These are phyloP conservation scores for Leptinotarsa defecta DNA, from an alignment of 1,140 invertebrate species.

Conservation along the genomic window DNA sequence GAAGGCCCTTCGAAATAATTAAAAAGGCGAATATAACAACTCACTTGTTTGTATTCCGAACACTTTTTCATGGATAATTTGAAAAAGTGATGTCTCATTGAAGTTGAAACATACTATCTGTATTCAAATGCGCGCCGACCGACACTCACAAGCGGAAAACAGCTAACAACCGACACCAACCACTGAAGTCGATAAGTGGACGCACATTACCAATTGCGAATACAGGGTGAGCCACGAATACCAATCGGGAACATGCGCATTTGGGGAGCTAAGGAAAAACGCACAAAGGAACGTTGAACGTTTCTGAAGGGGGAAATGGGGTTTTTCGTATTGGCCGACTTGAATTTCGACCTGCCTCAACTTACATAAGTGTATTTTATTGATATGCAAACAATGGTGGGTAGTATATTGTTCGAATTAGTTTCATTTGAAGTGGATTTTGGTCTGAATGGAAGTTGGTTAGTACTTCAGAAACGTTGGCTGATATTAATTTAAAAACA, in stretches of 20 bases:
- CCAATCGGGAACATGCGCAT: background rate
- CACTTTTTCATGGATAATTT: background rate
- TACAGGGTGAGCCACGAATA: background rate
- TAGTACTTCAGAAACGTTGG: too few relatives aligned
- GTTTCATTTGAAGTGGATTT: too few relatives aligned
- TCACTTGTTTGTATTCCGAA: background rate
- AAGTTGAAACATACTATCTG: background rate
- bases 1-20: too few relatives aligned
- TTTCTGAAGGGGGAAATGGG: too few relatives aligned
- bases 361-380: too few relatives aligned
- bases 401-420: too few relatives aligned
- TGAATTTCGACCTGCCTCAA: too few relatives aligned
- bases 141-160: conserved; percentile 2
- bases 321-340: too few relatives aligned
- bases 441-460: too few relatives aligned
- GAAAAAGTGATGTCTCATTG: conserved; percentile 8
- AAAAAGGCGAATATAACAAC: background rate
- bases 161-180: background rate
- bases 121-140: background rate
- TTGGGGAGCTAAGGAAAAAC: background rate
- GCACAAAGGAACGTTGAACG: background rate
- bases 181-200: conserved; percentile 1
- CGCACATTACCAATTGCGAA: background rate
- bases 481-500: too few relatives aligned
- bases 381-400: too few relatives aligned